These are phyloP conservation scores for Tiphia femorata DNA, from an alignment of 2,888 invertebrate genomes.

Conservation along the genomic window DNA sequence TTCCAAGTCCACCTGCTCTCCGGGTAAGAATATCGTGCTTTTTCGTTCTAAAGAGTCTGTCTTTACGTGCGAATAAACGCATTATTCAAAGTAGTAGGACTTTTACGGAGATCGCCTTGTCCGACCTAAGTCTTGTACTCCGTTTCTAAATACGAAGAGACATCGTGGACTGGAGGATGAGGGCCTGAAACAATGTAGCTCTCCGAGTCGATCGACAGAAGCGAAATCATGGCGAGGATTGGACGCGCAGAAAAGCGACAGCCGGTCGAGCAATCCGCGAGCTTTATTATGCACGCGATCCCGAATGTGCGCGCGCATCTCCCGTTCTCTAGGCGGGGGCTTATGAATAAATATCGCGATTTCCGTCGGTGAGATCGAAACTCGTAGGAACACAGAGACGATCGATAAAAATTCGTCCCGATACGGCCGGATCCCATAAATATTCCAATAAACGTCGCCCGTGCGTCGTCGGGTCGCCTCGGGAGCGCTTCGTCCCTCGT, in stretches of 20 bases:
- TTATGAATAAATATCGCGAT: constrained; percentile 63
- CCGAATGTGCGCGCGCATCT: too few relatives aligned
- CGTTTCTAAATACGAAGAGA: too few relatives aligned
- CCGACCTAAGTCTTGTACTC: too few relatives aligned
- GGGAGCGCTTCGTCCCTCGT: constrained; percentile 41
- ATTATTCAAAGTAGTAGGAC: too few relatives aligned
- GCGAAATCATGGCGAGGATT: constrained; percentile 25
- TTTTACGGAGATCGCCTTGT: too few relatives aligned
- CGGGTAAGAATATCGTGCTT: too few relatives aligned
- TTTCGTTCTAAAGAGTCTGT: too few relatives aligned
- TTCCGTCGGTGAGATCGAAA: constrained; percentile 53
- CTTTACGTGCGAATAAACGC: too few relatives aligned
- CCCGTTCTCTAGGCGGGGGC: constrained; percentile 37
- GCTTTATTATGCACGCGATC: constrained; percentile 51
- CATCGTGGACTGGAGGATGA: too few relatives aligned
- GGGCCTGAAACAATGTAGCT: too few relatives aligned
- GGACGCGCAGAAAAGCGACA: constrained; percentile 46
- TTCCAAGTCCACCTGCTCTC: too few relatives aligned
- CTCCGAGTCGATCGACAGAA: neutral
- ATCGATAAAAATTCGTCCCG: constrained; percentile 63
- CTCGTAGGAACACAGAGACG: constrained; percentile 52
- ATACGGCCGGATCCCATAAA: constrained; percentile 54
- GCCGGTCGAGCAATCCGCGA: constrained; percentile 54
- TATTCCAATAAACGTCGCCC: constrained; percentile 58
- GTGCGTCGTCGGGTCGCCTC: constrained; percentile 42